Percentiles rank a stretch among this genome's conserved stretches.
phyloP scores from a whole-genome alignment of 2,113 vertebrate species.

The Pedionomus torquatus region DNA sequence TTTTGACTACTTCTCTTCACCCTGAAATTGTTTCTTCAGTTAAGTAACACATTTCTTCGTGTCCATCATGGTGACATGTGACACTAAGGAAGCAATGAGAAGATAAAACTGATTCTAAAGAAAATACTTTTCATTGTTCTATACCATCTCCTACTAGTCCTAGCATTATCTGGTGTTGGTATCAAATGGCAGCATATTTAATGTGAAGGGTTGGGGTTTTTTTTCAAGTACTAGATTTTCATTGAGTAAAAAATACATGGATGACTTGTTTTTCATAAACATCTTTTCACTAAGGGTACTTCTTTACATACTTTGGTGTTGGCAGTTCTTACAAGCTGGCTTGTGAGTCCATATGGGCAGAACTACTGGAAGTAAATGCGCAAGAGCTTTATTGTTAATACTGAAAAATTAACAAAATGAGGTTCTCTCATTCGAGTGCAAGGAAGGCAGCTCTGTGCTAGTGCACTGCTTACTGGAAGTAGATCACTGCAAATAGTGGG shows the following conservation, averaged over 20 bases:
- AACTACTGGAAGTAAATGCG: background rate
- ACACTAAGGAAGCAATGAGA: background rate
- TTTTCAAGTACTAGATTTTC: background rate
- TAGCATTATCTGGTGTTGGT: background rate
- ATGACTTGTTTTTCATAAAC: background rate
- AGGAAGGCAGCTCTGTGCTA: background rate
- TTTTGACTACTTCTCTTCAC: background rate
- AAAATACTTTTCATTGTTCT: background rate
- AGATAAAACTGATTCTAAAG: background rate
- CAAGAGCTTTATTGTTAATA: background rate
- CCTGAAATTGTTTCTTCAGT: background rate
- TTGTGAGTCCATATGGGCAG: background rate
- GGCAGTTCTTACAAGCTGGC: background rate
- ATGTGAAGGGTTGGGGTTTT: background rate
- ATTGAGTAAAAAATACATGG: fast-evolving
- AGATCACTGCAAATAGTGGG: background rate
- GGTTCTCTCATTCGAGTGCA: background rate
- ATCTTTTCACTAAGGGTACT: background rate
- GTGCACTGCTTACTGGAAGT: no score
- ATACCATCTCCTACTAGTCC: background rate
- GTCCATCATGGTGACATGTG: background rate
- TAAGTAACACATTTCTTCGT: background rate
- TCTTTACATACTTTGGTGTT: background rate
- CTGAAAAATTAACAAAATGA: background rate
- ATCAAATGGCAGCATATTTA: background rate